Conservation (phyloP, 2,888 invertebrate species). For the Blera fallax region DNA sequence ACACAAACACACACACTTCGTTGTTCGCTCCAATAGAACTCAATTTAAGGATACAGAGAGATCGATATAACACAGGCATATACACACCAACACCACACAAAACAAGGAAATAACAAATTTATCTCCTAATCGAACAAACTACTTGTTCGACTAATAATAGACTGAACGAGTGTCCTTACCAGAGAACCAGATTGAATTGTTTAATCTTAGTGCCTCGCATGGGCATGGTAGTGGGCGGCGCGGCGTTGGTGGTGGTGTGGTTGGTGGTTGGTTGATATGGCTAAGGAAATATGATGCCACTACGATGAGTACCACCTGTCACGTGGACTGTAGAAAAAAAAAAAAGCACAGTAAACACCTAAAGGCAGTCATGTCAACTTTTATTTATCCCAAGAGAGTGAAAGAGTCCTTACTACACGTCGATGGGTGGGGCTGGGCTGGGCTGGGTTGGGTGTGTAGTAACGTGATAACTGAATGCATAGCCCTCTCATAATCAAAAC, state of each 20-base stretch:
- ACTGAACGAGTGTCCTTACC: conserved; percentile 54
- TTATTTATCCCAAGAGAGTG: background rate
- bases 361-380: background rate
- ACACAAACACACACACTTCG: background rate
- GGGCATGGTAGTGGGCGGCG: background rate
- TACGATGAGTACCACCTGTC: conserved; percentile 21
- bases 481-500: conserved; percentile 38
- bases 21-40: background rate
- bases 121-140: conserved; percentile 68
- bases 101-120: conserved; percentile 58
- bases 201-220: conserved; percentile 30
- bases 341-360: background rate
- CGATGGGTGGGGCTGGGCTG: background rate
- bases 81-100: background rate
- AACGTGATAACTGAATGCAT: conserved; percentile 22
- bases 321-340: conserved; percentile 9
- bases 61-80: conserved; percentile 11
- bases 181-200: conserved; percentile 45
- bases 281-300: conserved; percentile 28
- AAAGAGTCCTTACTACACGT: background rate
- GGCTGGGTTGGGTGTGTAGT: too few relatives aligned
- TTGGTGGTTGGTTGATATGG: conserved; percentile 7
- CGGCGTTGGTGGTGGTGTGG: too few relatives aligned
- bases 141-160: conserved; percentile 61
- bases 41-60: background rate